These are phyloP conservation scores for Diogma glabrata DNA, from an alignment of 2,888 invertebrate genomes.

Conservation along the genomic window DNA sequence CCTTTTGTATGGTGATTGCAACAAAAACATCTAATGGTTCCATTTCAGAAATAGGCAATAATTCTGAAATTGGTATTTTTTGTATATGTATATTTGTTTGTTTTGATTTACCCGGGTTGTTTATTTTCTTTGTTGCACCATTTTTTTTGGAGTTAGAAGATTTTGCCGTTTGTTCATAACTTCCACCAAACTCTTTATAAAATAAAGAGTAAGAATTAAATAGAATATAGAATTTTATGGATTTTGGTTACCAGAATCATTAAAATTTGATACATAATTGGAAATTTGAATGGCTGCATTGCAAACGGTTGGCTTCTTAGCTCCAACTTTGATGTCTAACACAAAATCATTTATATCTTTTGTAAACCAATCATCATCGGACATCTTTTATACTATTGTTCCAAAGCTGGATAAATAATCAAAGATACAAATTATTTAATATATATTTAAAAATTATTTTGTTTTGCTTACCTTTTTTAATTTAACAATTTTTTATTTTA, in stretches of 20 bases:
- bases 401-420: too few relatives aligned
- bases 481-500: too few relatives aligned
- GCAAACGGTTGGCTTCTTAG: too few relatives aligned
- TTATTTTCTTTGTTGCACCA: background rate
- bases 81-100: slow-evolving; percentile 9
- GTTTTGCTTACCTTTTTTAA: too few relatives aligned
- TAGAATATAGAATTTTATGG: too few relatives aligned
- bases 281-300: too few relatives aligned
- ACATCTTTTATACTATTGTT: too few relatives aligned
- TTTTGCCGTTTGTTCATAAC: slow-evolving; percentile 13
- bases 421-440: too few relatives aligned
- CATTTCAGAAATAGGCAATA: slow-evolving; percentile 15
- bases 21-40: slow-evolving; percentile 18
- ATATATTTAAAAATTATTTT: too few relatives aligned
- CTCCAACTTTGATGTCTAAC: slow-evolving; percentile 21
- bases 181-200: slow-evolving; percentile 18
- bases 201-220: too few relatives aligned
- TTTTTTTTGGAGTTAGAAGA: background rate
- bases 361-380: slow-evolving; percentile 31
- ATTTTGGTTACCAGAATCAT: too few relatives aligned
- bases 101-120: background rate
- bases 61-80: slow-evolving; percentile 16
- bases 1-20: slow-evolving; percentile 16
- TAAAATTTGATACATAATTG: too few relatives aligned
- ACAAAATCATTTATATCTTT: slow-evolving; percentile 32